Evolutionary conservation across 2,888 invertebrate genomes (phyloP), one percentile per base, ranked within the genome.

Genomic region (Coenonympha arcania): DNA sequence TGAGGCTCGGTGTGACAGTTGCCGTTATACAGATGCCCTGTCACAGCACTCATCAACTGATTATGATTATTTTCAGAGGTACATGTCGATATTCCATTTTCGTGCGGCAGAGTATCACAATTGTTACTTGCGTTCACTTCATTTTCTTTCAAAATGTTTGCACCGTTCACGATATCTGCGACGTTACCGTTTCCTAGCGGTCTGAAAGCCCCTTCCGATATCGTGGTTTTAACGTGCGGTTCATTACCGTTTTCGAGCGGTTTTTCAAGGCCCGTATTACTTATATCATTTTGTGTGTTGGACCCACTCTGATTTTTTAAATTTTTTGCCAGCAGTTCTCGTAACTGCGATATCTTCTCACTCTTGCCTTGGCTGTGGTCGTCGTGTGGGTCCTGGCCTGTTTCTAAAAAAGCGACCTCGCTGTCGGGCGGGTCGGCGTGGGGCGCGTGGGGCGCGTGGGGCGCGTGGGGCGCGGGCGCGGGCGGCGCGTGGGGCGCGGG

Each of bases 321-420:
- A 70, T 91, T 91, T 61, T 91, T 90, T 59, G 92, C 90, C 42
- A 94, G 77, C 48, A 93, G 82, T 62, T 91, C 89, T 54, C 94
- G 86, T 44, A 94, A 72, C 61, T 94, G 93, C 0, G 92, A 92
- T 55, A 93, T 87, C 71, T 93, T 91, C 61, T 90, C 90, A 54
- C 87, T 89, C 61, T 89, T 88, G 40, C 84, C 83, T 59, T 82
- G 83, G 58, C 81, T 81, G 62, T 80, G 84, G 48, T 87, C 87
- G 71, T 86, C 85, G 54, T 76, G 80, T 62, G 79, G 79, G 72
- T 87, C 87, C 72, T 71, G 76, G 60, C 73, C 67, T 63, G 75
- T 54, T 61, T 80, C 80, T 77, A 83, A 80, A 79, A 83, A 82
- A 80, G 76, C 65, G 58, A 62, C 63, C 15, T 71, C 48, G 43